Evolutionary conservation across 2,113 vertebrate species (phyloP).

Genomic region (Scopus umbretta): DNA sequence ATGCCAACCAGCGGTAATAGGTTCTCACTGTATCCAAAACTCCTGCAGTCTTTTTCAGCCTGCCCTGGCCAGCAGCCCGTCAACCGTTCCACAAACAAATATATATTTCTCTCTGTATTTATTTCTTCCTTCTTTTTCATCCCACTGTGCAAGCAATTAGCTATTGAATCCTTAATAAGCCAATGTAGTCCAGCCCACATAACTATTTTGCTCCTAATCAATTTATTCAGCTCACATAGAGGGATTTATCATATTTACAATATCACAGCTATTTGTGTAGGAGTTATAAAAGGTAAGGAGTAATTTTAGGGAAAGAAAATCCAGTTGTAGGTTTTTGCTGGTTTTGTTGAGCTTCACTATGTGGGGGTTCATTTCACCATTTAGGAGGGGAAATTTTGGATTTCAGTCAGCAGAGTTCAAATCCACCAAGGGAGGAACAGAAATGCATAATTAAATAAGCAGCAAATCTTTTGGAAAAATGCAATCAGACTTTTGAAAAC

Average conservation of each 20-base stretch:
- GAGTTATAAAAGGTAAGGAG: conserved; percentile 39
- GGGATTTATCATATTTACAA: conserved; percentile 67
- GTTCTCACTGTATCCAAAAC: conserved; percentile 10
- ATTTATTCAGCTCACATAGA: conserved; percentile 64
- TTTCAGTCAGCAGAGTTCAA: conserved; percentile 24
- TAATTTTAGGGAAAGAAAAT: conserved; percentile 50
- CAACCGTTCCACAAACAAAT: neutral
- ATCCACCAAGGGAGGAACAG: neutral
- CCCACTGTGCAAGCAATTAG: conserved; percentile 50
- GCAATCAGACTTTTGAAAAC: neutral
- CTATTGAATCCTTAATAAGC: conserved; percentile 65
- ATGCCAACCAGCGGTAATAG: neutral
- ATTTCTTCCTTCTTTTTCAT: conserved; percentile 36
- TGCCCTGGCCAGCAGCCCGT: neutral
- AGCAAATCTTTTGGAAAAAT: neutral
- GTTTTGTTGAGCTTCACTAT: neutral
- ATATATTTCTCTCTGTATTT: neutral
- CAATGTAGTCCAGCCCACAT: conserved; percentile 58
- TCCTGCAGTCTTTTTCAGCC: conserved; percentile 1
- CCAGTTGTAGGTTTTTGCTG: neutral
- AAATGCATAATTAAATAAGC: conserved; percentile 1
- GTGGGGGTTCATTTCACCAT: neutral
- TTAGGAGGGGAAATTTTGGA: neutral
- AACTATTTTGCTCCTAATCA: conserved; percentile 64
- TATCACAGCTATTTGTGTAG: conserved; percentile 56